phyloP scores from a whole-genome alignment of 2,888 invertebrate species.

The Euplagia quadripunctaria region DNA sequence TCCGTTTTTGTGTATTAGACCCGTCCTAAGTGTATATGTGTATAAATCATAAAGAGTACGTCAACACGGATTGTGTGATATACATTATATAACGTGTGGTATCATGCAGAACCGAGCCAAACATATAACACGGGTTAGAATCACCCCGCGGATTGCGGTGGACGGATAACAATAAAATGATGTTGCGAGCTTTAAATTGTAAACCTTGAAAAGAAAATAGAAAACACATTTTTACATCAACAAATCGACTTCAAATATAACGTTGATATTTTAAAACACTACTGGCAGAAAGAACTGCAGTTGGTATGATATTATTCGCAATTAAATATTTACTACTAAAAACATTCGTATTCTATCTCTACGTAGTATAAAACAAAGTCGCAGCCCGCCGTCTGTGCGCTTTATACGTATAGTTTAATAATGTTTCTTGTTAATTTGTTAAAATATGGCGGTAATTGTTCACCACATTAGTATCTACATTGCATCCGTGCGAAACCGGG shows the following conservation, averaged over 20 bases:
- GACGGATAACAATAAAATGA: slow-evolving; percentile 21
- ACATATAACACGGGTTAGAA: slow-evolving; percentile 31
- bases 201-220: background rate
- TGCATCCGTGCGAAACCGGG: too few relatives aligned
- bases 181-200: slow-evolving; percentile 10
- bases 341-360: too few relatives aligned
- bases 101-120: slow-evolving; percentile 24
- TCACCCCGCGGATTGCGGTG: slow-evolving; percentile 22
- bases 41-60: slow-evolving; percentile 34
- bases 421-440: too few relatives aligned
- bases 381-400: too few relatives aligned
- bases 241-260: background rate
- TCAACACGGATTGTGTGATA: slow-evolving; percentile 35
- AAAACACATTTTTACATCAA: background rate
- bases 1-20: slow-evolving; percentile 27
- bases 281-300: background rate
- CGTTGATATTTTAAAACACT: background rate
- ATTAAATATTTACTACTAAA: too few relatives aligned
- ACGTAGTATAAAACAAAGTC: too few relatives aligned
- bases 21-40: slow-evolving; percentile 25
- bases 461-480: too few relatives aligned
- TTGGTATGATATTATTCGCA: background rate
- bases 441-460: too few relatives aligned
- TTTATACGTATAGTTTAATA: too few relatives aligned
- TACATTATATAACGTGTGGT: slow-evolving; percentile 21